Evolutionary conservation across 2,797 vertebrate species (phyloP).

Genomic region (Octomys mimax): DNA sequence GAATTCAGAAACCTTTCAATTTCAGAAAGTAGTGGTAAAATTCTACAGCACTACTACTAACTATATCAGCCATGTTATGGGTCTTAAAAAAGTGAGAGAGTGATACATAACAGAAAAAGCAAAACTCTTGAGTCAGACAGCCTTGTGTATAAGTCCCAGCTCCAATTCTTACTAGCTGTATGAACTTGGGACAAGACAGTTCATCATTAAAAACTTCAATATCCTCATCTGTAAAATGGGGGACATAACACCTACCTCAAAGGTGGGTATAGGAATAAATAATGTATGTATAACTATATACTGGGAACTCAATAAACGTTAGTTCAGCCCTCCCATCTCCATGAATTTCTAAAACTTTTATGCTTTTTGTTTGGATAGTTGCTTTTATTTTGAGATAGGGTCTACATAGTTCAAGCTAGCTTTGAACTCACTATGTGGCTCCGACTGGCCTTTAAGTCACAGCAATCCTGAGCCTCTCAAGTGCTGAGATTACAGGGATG

Average conservation of each 20-base stretch:
- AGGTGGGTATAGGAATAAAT: conserved; percentile 70
- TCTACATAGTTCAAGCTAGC: neutral
- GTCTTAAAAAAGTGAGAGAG: conserved; percentile 74
- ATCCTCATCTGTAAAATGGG: conserved; percentile 80
- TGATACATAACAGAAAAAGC: conserved; percentile 74
- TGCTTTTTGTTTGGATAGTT: neutral
- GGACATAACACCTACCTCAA: conserved; percentile 75
- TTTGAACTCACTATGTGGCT: neutral
- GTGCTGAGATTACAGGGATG: neutral
- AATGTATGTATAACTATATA: conserved; percentile 70
- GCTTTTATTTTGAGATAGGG: neutral
- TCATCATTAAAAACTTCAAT: conserved; percentile 78
- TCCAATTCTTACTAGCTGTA: conserved; percentile 77
- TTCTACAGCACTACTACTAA: conserved; percentile 77
- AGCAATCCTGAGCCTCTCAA: neutral
- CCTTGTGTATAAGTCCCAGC: conserved; percentile 74
- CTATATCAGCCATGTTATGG: conserved; percentile 71
- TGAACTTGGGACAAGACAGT: conserved; percentile 76
- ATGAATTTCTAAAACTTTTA: conserved; percentile 67
- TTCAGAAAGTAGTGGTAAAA: conserved; percentile 70
- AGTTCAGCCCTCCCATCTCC: conserved; percentile 29
- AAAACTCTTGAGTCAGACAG: conserved; percentile 76
- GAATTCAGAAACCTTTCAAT: conserved; percentile 71
- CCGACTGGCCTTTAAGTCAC: neutral
- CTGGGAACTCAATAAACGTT: conserved; percentile 66